A percentile compares a stretch with the other conserved stretches of the same genome.
Conservation (phyloP, 1,140 invertebrate species). For the Linepithema humile region DNA sequence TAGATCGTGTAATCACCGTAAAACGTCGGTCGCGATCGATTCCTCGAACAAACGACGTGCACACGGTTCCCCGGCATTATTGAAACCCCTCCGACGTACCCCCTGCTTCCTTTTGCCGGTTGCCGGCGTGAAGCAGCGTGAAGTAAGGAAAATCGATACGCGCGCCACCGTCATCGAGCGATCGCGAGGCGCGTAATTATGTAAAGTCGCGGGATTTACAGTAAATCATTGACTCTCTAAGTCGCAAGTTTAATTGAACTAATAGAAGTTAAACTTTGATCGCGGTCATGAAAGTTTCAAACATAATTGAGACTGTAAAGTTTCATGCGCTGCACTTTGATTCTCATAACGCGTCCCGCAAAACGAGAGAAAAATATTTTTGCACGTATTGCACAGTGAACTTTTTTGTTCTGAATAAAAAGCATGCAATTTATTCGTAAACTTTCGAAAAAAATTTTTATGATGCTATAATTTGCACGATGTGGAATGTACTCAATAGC, state of each 20-base stretch:
- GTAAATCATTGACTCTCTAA: not conserved
- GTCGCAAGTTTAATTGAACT: not conserved
- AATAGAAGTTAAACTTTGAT: not conserved
- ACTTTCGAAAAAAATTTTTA: not conserved
- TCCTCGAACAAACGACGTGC: not conserved
- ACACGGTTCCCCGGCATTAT: not conserved
- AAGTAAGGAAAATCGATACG: conserved; percentile 45
- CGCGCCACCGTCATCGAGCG: not conserved
- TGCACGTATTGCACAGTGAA: too few relatives aligned
- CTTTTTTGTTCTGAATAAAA: not conserved
- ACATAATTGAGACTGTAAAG: not conserved
- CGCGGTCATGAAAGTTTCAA: not conserved
- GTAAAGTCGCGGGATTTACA: not conserved
- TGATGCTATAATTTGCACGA: not conserved
- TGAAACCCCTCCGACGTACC: conserved; percentile 10
- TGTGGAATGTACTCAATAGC: not conserved
- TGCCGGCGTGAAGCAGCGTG: not conserved
- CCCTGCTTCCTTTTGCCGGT: not conserved
- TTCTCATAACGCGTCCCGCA: not conserved
- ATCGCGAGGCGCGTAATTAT: too few relatives aligned
- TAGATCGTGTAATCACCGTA: not conserved
- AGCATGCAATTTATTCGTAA: not conserved
- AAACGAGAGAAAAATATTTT: not conserved
- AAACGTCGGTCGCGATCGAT: conserved; percentile 23
- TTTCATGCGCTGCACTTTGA: not conserved